Base-by-base conservation (phyloP, 2,888 invertebrate species). In the Listrodromus nycthemerus region DNA sequence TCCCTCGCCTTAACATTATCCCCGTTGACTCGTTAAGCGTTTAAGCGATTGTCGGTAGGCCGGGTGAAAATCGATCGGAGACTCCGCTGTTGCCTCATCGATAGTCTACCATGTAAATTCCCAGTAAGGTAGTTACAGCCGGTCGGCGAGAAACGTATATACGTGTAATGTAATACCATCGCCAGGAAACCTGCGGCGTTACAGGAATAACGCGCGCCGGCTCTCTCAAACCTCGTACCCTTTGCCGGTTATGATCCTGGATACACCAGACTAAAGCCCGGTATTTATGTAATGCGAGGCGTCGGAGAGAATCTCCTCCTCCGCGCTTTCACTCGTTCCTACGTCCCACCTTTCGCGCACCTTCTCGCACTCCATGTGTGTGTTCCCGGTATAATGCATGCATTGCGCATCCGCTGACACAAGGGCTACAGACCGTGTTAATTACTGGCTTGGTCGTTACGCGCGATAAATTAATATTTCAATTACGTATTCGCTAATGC, bases 391-490 rank as follows among this genome's bases (percentile, higher is more conserved):
- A 88, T 91, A 91, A 91, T 90, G 90, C 90, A 91, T 90, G 90
- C 89, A 91, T 91, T 89, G 89, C 89, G 88, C 89, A 89, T 90
- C 89, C 89, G 88, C 87, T 88, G 87, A 88, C 90, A 88, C 90
- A 89, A 84, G 89, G 67, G 88, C 90, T 89, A 89, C 89, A 85
- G 86, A 89, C 87, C 90, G 90, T 92, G 92, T 92, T 92, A 91
- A 92, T 92, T 92, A 92, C 91, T 84, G 84, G 85, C 86, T 69
- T 86, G 88, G 85, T 89, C 90, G 89, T 90, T 91, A 89, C 85
- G 89, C 88, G 87, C 89, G 89, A 91, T 92, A 91, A 92, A 92
- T 92, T 92, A 92, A 92, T 92, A 92, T 91, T 92, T 92, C 92
- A 92, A 92, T 92, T 92, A 91, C 89, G 88, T 90, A 89, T 89